Percentiles rank a stretch among this genome's conserved stretches.
These are phyloP conservation scores for Pocillopora meandrina DNA, from an alignment of 92 coral and sea anemone species.

Conservation along the genomic window DNA sequence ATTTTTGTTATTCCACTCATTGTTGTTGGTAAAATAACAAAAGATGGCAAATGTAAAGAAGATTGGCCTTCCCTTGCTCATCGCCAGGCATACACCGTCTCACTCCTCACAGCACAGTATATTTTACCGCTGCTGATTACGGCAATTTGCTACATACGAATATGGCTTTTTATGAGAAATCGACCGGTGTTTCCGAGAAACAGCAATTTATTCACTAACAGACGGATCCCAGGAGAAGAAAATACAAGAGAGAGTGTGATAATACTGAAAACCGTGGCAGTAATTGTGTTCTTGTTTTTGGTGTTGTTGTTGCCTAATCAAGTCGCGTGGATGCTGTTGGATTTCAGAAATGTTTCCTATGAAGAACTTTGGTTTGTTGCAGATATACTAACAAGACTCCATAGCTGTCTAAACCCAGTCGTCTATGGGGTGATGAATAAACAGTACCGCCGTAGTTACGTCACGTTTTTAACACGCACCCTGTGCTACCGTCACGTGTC, in stretches of 20 bases:
- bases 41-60: constrained; percentile 42
- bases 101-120: constrained; percentile 46
- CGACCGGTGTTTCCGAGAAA: constrained; percentile 41
- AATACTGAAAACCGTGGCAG: constrained; percentile 68
- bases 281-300: constrained; percentile 63
- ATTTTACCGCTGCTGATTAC: constrained; percentile 62
- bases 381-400: constrained; percentile 63
- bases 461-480: no score
- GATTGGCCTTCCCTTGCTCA: constrained; percentile 52
- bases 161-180: constrained; percentile 52
- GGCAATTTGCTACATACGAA: constrained; percentile 62
- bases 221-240: constrained; percentile 27
- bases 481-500: no score
- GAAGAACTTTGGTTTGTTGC: constrained; percentile 47
- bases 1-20: constrained; percentile 54
- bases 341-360: constrained; percentile 54
- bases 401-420: constrained; percentile 77
- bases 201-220: neutral
- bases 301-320: constrained; percentile 68
- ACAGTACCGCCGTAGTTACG: no score
- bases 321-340: constrained; percentile 80
- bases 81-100: constrained; percentile 41
- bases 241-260: constrained; percentile 56
- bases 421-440: constrained; percentile 31
- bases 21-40: constrained; percentile 38